Conservation (phyloP, 2,797 vertebrate genomes). For the Psittacula derbiana region DNA sequence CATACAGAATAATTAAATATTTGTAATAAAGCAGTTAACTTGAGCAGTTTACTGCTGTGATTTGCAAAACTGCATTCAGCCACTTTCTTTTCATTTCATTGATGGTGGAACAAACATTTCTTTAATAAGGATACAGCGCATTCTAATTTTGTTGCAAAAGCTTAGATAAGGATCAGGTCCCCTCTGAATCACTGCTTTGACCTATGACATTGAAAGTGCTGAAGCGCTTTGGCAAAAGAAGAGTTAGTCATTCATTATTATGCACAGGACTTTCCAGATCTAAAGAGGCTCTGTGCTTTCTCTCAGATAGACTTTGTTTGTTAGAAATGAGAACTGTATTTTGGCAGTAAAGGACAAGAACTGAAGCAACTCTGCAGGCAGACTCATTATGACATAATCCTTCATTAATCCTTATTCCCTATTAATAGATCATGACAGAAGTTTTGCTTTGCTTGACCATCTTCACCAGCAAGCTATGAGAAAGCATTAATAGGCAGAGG, state of each 20-base stretch:
- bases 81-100: conserved; percentile 80
- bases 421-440: conserved; percentile 85
- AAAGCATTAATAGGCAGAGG: conserved; percentile 38
- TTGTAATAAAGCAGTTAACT: conserved; percentile 79
- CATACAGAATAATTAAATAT: conserved; percentile 75
- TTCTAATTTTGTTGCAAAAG: conserved; percentile 84
- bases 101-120: conserved; percentile 88
- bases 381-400: conserved; percentile 88
- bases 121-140: conserved; percentile 86
- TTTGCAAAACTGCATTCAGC: conserved; percentile 79
- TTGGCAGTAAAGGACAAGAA: conserved; percentile 83
- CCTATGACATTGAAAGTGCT: conserved; percentile 86
- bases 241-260: conserved; percentile 87
- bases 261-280: conserved; percentile 84
- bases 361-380: conserved; percentile 78
- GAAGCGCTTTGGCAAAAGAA: conserved; percentile 82
- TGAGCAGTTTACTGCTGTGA: conserved; percentile 73
- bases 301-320: conserved; percentile 91
- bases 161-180: conserved; percentile 87
- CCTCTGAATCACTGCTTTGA: conserved; percentile 85
- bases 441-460: conserved; percentile 76
- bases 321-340: conserved; percentile 88
- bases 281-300: conserved; percentile 86
- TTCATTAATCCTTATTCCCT: conserved; percentile 84
- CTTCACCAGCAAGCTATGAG: conserved; percentile 60